phyloP scores from a whole-genome alignment of 92 coral and sea anemone genomes.

The Galaxea fascicularis region DNA sequence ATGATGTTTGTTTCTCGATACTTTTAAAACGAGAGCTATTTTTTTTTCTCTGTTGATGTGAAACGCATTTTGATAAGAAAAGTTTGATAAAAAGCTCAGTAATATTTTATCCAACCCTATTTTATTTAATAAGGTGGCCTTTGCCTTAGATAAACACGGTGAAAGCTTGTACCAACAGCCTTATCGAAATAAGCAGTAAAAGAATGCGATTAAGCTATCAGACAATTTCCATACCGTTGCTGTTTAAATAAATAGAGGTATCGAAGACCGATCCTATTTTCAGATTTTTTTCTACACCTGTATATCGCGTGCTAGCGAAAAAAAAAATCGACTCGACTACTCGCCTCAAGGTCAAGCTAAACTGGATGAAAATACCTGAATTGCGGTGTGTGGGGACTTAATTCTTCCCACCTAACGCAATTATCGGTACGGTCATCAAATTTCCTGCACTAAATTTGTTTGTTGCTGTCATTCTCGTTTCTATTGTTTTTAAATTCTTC shows the following conservation, averaged over 20 bases:
- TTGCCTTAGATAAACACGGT: neutral
- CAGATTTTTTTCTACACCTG: conserved; percentile 1
- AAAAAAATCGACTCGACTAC: neutral
- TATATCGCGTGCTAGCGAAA: conserved; percentile 21
- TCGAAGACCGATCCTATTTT: conserved; percentile 18
- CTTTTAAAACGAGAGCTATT: neutral
- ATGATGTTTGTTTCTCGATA: neutral
- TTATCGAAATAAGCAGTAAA: conserved; percentile 18
- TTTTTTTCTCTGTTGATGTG: neutral
- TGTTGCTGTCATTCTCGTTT: neutral
- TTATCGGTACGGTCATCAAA: conserved; percentile 13
- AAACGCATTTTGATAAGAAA: neutral
- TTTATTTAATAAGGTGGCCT: conserved; percentile 25
- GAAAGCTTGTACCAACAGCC: conserved; percentile 18
- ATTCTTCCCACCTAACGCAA: neutral
- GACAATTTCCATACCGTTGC: conserved; percentile 6
- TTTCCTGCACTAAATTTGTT: neutral
- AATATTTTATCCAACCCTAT: neutral
- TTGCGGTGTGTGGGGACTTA: neutral
- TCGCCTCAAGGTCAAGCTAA: conserved; percentile 11
- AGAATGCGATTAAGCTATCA: conserved; percentile 33
- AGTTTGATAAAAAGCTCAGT: neutral
- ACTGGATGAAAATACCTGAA: neutral
- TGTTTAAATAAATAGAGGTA: conserved; percentile 10
- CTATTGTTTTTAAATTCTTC: neutral